Conservation (phyloP, 2,888 invertebrate species). For the Drosophila affinis region DNA sequence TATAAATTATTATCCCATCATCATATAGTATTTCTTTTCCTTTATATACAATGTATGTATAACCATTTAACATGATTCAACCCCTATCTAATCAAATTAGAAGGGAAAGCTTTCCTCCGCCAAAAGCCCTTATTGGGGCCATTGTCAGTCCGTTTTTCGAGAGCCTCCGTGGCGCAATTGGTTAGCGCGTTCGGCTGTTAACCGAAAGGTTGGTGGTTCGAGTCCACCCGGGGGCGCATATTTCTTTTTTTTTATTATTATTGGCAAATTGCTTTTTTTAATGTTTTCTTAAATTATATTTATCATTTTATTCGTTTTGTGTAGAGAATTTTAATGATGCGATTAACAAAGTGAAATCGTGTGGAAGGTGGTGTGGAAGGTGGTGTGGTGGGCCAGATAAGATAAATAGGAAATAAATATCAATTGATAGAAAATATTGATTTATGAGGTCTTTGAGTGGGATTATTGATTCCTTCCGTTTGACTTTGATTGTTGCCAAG, state of each 20-base stretch:
- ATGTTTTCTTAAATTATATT: slow-evolving; percentile 4
- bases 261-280: slow-evolving; percentile 5
- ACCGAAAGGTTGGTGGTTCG: slow-evolving; percentile 32
- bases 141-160: slow-evolving; percentile 2
- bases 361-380: slow-evolving; percentile 17
- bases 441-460: not conserved
- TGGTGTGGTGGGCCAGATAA: slow-evolving; percentile 8
- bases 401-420: slow-evolving; percentile 16
- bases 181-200: slow-evolving; percentile 53
- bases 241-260: not conserved
- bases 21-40: too few relatives aligned
- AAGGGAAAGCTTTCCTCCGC: not conserved
- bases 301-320: slow-evolving; percentile 14
- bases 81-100: slow-evolving; percentile 3
- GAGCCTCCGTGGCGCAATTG: slow-evolving; percentile 49
- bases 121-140: not conserved
- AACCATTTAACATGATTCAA: slow-evolving; percentile 12
- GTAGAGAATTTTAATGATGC: slow-evolving; percentile 21
- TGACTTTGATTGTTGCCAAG: slow-evolving; percentile 1
- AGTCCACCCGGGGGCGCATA: slow-evolving; percentile 57
- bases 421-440: not conserved
- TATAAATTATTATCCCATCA: too few relatives aligned
- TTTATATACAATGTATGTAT: too few relatives aligned
- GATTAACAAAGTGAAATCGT: slow-evolving; percentile 22
- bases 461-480: not conserved